phyloP scores from a whole-genome alignment of 2,113 vertebrate genomes.

The Sphaerodactylus townsendi region DNA sequence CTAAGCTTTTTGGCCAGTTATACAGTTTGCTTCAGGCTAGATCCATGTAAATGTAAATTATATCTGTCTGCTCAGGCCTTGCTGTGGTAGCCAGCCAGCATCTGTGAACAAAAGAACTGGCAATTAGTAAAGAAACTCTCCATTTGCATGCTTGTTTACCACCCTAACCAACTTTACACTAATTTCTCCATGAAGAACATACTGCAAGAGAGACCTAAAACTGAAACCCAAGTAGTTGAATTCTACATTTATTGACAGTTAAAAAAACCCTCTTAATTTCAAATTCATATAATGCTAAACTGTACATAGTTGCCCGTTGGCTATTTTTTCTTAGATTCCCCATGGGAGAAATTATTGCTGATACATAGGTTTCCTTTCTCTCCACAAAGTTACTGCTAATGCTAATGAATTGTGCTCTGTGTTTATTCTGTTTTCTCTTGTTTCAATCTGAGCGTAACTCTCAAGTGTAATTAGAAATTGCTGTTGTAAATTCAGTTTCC shows the following conservation, averaged over 20 bases:
- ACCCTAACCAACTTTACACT: neutral
- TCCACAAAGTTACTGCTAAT: constrained; percentile 30
- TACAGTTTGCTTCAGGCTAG: neutral
- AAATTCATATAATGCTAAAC: constrained; percentile 29
- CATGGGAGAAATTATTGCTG: constrained; percentile 26
- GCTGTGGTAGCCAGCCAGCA: neutral
- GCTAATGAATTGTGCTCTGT: constrained; percentile 46
- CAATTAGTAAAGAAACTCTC: neutral
- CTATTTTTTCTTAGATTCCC: neutral
- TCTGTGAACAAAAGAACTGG: neutral
- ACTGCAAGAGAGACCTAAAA: constrained; percentile 24
- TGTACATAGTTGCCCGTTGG: neutral
- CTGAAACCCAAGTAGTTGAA: constrained; percentile 36
- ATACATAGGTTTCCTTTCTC: neutral
- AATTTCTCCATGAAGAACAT: constrained; percentile 40
- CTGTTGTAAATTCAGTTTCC: constrained; percentile 31
- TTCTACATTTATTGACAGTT: constrained; percentile 28
- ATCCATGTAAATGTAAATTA: constrained; percentile 20
- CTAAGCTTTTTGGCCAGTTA: too few species aligned
- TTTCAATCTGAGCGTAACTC: constrained; percentile 43
- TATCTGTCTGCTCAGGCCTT: neutral
- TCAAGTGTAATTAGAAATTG: constrained; percentile 36
- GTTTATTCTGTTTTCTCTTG: neutral
- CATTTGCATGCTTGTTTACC: constrained; percentile 22
- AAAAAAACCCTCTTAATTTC: constrained; percentile 26